Conservation (phyloP, 2,113 vertebrate species). For the Oenanthe melanoleuca region DNA sequence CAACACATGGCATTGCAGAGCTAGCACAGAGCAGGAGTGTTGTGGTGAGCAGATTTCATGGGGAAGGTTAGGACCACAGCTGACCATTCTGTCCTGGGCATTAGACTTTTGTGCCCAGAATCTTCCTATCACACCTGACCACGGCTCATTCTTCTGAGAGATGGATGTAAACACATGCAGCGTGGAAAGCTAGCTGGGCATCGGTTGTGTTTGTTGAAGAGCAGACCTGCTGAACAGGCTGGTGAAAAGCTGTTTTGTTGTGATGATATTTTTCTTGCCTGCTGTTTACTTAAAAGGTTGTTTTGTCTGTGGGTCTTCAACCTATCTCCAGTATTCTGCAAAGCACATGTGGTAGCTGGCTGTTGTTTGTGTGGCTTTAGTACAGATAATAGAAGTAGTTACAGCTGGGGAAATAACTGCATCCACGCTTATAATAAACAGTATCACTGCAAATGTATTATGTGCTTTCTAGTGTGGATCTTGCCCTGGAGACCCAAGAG, state of each 20-base stretch:
- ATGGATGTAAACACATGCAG: not conserved
- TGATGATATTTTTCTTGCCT: not conserved
- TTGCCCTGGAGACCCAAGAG: not conserved
- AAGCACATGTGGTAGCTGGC: not conserved
- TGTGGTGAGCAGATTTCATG: not conserved
- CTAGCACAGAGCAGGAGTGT: not conserved
- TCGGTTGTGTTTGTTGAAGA: not conserved
- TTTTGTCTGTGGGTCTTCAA: rapidly evolving
- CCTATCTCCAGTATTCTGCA: not conserved
- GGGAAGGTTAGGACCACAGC: not conserved
- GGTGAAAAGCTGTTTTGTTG: not conserved
- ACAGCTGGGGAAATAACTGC: not conserved
- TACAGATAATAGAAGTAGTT: not conserved
- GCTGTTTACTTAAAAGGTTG: not conserved
- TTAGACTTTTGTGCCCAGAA: not conserved
- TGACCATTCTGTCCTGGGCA: not conserved
- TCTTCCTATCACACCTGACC: not conserved
- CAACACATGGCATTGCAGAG: not conserved
- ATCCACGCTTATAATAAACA: not conserved
- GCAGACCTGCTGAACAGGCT: not conserved
- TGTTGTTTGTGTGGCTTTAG: not conserved
- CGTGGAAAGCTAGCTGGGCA: not conserved
- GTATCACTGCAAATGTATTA: not conserved
- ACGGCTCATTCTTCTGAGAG: not conserved
- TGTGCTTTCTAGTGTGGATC: not conserved